phyloP scores from a whole-genome alignment of 1,140 invertebrate genomes.

The Euura saliciscinereae region DNA sequence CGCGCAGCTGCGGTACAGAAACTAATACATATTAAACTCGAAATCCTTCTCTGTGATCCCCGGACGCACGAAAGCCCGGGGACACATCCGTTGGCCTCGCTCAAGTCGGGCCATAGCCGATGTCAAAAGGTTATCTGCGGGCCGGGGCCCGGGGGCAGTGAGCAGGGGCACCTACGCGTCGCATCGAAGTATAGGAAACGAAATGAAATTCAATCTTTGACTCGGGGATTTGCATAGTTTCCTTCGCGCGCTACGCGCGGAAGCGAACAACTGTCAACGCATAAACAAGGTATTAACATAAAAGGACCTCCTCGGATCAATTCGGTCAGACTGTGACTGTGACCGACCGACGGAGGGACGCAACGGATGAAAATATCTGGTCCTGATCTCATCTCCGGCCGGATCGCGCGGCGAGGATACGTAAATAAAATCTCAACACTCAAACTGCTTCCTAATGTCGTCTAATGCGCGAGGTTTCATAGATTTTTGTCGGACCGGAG shows the following conservation, averaged over 20 bases:
- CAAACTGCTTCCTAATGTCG: slow-evolving; percentile 1
- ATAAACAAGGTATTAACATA: slow-evolving; percentile 55
- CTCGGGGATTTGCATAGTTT: slow-evolving; percentile 49
- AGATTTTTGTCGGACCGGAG: not conserved
- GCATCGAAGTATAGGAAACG: slow-evolving; percentile 25
- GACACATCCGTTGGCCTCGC: slow-evolving; percentile 26
- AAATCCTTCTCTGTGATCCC: slow-evolving; percentile 28
- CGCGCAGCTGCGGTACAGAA: slow-evolving; percentile 18
- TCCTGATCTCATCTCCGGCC: not conserved
- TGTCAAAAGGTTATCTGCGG: slow-evolving; percentile 12
- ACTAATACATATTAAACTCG: slow-evolving; percentile 53
- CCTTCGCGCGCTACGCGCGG: slow-evolving; percentile 37
- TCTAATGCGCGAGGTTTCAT: not conserved
- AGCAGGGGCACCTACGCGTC: not conserved
- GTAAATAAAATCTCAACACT: not conserved
- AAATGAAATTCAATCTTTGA: slow-evolving; percentile 56
- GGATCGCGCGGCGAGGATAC: not conserved
- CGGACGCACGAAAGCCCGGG: not conserved
- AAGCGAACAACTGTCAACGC: slow-evolving; percentile 53
- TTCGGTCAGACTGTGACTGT: too few species aligned
- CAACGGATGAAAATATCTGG: not conserved
- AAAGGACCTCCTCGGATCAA: slow-evolving; percentile 33
- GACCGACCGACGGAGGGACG: not conserved
- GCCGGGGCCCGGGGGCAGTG: not conserved
- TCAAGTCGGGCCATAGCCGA: not conserved